Conservation (phyloP, 2,113 vertebrate species). For the Gobius niger region DNA sequence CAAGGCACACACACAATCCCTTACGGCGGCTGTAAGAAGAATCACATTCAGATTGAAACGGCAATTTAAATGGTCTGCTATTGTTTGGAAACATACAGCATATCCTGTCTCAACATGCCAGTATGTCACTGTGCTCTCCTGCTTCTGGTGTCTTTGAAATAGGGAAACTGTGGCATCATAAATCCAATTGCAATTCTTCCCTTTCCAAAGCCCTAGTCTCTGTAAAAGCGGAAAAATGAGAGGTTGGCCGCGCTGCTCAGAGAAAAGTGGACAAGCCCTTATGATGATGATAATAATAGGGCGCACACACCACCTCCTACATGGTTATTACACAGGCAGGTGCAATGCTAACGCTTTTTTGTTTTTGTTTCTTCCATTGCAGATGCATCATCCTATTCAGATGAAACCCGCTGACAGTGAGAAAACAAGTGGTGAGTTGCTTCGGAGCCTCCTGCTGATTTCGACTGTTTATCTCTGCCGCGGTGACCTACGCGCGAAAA, state of each 20-base stretch:
- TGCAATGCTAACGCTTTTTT: slow-evolving; percentile 14
- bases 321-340: slow-evolving; percentile 7
- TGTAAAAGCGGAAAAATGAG: slow-evolving; percentile 16
- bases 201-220: too few relatives aligned
- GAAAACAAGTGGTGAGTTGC: slow-evolving; percentile 92
- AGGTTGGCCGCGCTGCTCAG: slow-evolving; percentile 11
- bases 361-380: slow-evolving; percentile 26
- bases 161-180: too few relatives aligned
- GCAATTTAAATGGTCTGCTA: too few relatives aligned
- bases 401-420: slow-evolving; percentile 98
- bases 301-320: background rate
- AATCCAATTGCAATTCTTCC: too few relatives aligned
- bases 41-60: too few relatives aligned
- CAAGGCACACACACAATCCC: background rate
- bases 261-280: slow-evolving; percentile 2
- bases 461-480: background rate
- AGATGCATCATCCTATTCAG: slow-evolving; percentile 99
- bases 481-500: background rate
- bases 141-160: too few relatives aligned
- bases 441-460: slow-evolving; percentile 9
- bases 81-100: too few relatives aligned
- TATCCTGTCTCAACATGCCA: too few relatives aligned
- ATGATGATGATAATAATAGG: slow-evolving; percentile 26
- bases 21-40: background rate
- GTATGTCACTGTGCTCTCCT: too few relatives aligned